These are phyloP conservation scores for Pleuronectes platessa DNA, from an alignment of 2,113 vertebrate species.

Conservation along the genomic window DNA sequence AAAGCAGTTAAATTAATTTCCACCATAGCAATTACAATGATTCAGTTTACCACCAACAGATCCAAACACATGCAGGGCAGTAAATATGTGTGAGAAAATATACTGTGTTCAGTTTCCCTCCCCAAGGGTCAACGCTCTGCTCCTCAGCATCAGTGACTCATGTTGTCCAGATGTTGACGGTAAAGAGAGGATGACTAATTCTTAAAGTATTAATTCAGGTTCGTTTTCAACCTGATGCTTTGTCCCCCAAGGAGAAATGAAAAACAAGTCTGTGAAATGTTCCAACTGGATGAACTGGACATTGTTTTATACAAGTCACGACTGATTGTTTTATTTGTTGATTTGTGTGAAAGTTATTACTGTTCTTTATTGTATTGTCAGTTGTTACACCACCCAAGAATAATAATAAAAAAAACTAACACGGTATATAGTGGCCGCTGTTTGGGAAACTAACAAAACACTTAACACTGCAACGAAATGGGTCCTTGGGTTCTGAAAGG, in stretches of 20 bases:
- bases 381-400: too few relatives aligned
- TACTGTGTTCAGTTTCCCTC: background rate
- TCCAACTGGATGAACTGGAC: background rate
- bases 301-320: background rate
- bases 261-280: background rate
- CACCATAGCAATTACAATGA: background rate
- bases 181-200: slow-evolving; percentile 42
- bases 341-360: background rate
- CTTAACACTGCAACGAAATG: too few relatives aligned
- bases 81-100: slow-evolving; percentile 8
- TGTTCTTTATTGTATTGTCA: too few relatives aligned
- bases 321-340: background rate
- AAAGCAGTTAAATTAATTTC: background rate
- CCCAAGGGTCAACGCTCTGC: background rate
- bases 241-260: background rate
- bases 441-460: too few relatives aligned
- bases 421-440: too few relatives aligned
- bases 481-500: too few relatives aligned
- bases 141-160: slow-evolving; percentile 45
- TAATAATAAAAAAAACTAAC: too few relatives aligned
- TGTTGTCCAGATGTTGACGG: slow-evolving; percentile 21
- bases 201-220: slow-evolving; percentile 22
- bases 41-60: slow-evolving; percentile 3
- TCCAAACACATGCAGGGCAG: background rate
- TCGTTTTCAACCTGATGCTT: slow-evolving; percentile 37